Conservation (phyloP, 2,888 invertebrate species). For the Melanchra persicariae region DNA sequence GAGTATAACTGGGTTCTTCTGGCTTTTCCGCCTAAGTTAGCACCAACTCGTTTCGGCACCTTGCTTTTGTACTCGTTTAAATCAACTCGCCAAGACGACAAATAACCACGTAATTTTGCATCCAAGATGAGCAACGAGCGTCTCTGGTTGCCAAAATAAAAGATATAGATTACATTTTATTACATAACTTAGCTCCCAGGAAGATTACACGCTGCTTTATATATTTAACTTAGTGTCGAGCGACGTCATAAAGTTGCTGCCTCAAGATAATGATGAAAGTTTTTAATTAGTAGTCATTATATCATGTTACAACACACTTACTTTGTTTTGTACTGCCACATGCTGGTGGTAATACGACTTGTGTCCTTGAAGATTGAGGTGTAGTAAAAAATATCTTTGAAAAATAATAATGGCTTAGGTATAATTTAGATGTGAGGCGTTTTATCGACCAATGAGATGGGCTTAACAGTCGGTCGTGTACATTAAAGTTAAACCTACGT, state of each 20-base stretch:
- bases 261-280: conserved; percentile 53
- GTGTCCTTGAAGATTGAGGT: background rate
- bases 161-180: conserved; percentile 48
- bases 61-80: background rate
- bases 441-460: no score
- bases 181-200: conserved; percentile 21
- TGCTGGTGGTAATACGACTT: background rate
- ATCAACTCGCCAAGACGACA: background rate
- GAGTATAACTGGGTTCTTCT: background rate
- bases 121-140: conserved; percentile 3
- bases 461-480: no score
- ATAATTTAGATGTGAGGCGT: background rate
- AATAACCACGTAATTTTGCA: conserved; percentile 15
- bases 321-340: conserved; percentile 35
- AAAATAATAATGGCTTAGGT: background rate
- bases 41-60: background rate
- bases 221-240: conserved; percentile 47
- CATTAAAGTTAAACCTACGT: no score
- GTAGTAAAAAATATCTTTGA: background rate
- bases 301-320: conserved; percentile 28
- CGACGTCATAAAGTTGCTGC: conserved; percentile 44
- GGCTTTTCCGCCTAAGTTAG: background rate
- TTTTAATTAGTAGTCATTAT: conserved; percentile 55
- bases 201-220: conserved; percentile 36
- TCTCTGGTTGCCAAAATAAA: conserved; percentile 32